Evolutionary conservation across 2,797 vertebrate genomes (phyloP).

Genomic region (Spondyliosoma cantharus): DNA sequence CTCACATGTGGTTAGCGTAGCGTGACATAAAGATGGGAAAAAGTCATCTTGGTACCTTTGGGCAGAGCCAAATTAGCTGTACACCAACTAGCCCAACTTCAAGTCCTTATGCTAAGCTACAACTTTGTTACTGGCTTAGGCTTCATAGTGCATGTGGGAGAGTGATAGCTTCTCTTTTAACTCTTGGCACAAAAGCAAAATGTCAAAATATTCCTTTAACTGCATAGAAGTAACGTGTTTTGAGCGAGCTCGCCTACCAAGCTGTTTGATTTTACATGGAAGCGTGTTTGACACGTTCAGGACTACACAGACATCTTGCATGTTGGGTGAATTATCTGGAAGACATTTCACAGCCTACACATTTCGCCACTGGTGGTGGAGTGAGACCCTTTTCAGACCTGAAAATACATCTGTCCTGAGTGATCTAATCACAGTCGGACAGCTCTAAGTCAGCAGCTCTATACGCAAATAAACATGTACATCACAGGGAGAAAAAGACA

Average conservation of each 20-base stretch:
- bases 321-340: not conserved
- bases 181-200: not conserved
- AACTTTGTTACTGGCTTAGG: not conserved
- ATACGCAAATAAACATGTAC: too few species aligned
- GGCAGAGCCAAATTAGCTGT: not conserved
- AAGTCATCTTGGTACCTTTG: not conserved
- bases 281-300: not conserved
- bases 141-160: not conserved
- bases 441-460: too few species aligned
- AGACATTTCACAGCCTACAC: not conserved
- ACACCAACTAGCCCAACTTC: not conserved
- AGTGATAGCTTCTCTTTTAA: not conserved
- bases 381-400: too few species aligned
- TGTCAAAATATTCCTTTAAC: not conserved
- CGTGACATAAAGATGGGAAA: not conserved
- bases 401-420: too few species aligned
- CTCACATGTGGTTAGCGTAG: not conserved
- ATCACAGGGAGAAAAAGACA: too few species aligned
- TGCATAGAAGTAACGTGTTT: constrained; percentile 7
- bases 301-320: not conserved
- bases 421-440: too few species aligned
- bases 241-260: constrained; percentile 8
- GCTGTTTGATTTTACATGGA: constrained; percentile 4
- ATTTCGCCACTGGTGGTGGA: constrained; percentile 1
- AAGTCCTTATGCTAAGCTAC: not conserved